A percentile compares a stretch with the other conserved stretches of the same genome.
phyloP scores from a whole-genome alignment of 2,797 vertebrate species.

The Pogonophryne albipinna region DNA sequence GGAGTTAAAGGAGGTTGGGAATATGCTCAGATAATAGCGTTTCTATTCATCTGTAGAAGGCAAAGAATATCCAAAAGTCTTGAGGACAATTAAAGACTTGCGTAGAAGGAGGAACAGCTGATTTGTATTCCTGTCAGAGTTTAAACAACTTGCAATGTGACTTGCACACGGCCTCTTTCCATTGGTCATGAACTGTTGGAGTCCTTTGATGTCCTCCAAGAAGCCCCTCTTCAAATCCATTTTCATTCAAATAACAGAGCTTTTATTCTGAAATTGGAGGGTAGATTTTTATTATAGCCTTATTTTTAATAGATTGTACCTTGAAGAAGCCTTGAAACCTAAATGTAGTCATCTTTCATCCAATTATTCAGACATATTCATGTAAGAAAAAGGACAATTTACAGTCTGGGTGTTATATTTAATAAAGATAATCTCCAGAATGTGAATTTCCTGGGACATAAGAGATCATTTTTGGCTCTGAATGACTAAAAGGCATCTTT shows the following conservation, averaged over 20 bases:
- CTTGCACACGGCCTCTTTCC: constrained; percentile 41
- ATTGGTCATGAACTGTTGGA: constrained; percentile 50
- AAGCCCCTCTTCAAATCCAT: constrained; percentile 42
- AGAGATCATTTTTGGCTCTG: neutral
- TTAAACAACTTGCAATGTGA: constrained; percentile 76
- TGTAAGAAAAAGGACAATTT: neutral
- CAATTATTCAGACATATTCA: too few relatives aligned
- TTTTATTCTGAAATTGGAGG: neutral
- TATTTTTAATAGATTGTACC: constrained; percentile 28
- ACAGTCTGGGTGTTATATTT: neutral
- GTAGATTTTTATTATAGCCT: neutral
- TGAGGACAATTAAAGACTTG: neutral
- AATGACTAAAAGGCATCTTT: neutral
- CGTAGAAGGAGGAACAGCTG: constrained; percentile 11
- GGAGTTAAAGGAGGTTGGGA: constrained; percentile 1
- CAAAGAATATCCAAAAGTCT: constrained; percentile 7
- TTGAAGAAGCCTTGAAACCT: constrained; percentile 32
- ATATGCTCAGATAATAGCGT: constrained; percentile 6
- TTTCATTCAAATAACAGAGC: constrained; percentile 18
- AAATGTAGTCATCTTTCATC: constrained; percentile 1
- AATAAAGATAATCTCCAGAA: neutral
- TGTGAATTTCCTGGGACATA: neutral
- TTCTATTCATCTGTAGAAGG: neutral
- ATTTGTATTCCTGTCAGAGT: constrained; percentile 51
- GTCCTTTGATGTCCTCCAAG: constrained; percentile 57